phyloP scores from a whole-genome alignment of 2,113 vertebrate genomes.

The Elachura formosa region DNA sequence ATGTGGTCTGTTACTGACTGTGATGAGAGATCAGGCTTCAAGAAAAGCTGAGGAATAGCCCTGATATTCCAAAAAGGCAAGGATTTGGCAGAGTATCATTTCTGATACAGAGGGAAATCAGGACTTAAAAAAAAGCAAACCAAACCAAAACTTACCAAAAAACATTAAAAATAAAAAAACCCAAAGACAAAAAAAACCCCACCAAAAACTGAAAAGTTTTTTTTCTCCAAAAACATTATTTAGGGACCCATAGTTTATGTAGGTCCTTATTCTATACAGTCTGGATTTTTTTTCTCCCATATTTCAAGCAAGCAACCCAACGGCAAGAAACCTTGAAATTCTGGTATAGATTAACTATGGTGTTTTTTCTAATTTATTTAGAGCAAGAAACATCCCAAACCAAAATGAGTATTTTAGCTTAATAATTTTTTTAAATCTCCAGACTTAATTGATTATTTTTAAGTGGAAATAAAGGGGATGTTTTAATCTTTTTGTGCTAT shows the following conservation, averaged over 20 bases:
- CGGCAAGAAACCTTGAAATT: background rate
- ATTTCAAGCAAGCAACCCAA: background rate
- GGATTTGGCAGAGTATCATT: background rate
- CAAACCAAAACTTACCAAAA: no score
- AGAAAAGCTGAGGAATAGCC: background rate
- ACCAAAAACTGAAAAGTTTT: background rate
- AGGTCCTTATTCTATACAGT: background rate
- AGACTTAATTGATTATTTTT: background rate
- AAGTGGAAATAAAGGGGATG: background rate
- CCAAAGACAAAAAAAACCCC: rapidly evolving
- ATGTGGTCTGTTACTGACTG: background rate
- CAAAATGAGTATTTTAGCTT: background rate
- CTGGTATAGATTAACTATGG: background rate
- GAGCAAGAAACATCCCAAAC: background rate
- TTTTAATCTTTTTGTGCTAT: background rate
- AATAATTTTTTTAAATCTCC: background rate
- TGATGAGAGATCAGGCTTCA: background rate
- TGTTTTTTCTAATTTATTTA: background rate
- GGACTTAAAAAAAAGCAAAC: background rate
- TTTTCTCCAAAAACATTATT: background rate
- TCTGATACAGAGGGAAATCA: background rate
- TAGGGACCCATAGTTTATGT: background rate
- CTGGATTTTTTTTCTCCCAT: background rate
- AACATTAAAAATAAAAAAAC: no score
- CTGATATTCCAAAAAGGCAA: background rate